Conservation (phyloP, 2,888 invertebrate genomes). For the Onchidella celtica region DNA sequence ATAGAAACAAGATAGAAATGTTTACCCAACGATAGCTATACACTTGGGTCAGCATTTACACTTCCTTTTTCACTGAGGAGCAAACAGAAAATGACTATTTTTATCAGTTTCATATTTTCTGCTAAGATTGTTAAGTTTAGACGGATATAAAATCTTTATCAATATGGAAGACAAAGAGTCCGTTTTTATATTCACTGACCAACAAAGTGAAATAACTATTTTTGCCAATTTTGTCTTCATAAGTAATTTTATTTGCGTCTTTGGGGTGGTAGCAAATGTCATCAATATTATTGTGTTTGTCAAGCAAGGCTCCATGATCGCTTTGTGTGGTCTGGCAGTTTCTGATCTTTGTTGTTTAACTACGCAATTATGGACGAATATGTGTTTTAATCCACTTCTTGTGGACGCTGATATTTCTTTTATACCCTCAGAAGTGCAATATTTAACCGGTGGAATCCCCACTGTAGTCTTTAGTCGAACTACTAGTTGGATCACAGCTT, state of each 20-base stretch:
- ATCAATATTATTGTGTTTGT: constrained; percentile 32
- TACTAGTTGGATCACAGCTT: constrained; percentile 21
- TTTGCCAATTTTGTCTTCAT: background rate
- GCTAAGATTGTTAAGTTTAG: no score
- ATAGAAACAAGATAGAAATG: no score
- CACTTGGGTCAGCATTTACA: no score
- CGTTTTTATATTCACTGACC: no score
- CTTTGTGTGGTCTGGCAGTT: constrained; percentile 11
- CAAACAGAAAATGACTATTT: no score
- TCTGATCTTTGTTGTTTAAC: constrained; percentile 14
- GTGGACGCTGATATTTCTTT: background rate
- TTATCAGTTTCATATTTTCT: no score
- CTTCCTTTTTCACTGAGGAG: no score
- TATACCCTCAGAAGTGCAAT: background rate
- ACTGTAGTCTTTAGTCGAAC: constrained; percentile 11
- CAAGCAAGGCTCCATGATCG: constrained; percentile 23
- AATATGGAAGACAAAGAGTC: no score
- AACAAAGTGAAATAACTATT: no score
- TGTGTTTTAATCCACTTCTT: constrained; percentile 13
- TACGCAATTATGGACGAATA: background rate
- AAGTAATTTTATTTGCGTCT: no score
- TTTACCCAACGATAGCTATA: no score
- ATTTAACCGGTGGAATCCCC: constrained; percentile 10
- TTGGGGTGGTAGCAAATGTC: background rate
- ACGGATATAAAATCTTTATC: no score